Conservation (phyloP, 2,797 vertebrate species). For the Sphenodon punctatus region DNA sequence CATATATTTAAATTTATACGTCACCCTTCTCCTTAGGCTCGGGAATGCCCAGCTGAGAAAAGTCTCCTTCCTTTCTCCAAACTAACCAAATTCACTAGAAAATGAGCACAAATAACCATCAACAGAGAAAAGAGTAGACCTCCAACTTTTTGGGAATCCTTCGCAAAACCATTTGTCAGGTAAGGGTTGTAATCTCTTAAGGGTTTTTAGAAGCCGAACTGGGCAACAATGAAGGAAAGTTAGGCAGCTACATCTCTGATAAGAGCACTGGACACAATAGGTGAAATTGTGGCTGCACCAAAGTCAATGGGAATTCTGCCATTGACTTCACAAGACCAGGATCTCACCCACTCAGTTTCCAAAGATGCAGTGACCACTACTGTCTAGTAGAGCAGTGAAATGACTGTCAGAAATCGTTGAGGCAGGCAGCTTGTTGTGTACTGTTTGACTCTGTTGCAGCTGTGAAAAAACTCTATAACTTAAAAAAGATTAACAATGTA, state of each 20-base stretch:
- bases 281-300: too few relatives aligned
- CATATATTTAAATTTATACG: neutral
- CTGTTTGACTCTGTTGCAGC: constrained; percentile 61
- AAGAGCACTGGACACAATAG: neutral
- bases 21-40: neutral
- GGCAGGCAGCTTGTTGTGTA: constrained; percentile 4
- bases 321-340: too few relatives aligned
- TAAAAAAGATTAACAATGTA: neutral
- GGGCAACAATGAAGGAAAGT: constrained; percentile 34
- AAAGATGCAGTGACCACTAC: constrained; percentile 54
- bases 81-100: neutral
- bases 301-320: too few relatives aligned
- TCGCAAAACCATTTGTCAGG: neutral
- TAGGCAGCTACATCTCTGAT: neutral
- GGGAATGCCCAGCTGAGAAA: rapidly evolving
- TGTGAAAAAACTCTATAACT: constrained; percentile 35
- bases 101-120: neutral
- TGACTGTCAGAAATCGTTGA: constrained; percentile 59
- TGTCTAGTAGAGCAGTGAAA: constrained; percentile 43
- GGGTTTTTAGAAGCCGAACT: neutral
- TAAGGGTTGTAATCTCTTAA: neutral
- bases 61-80: neutral
- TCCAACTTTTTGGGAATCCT: neutral
- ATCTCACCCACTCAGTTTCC: too few relatives aligned
- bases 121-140: neutral